Evolutionary conservation across 2,113 vertebrate genomes (phyloP).

Genomic region (Thermophis baileyi): DNA sequence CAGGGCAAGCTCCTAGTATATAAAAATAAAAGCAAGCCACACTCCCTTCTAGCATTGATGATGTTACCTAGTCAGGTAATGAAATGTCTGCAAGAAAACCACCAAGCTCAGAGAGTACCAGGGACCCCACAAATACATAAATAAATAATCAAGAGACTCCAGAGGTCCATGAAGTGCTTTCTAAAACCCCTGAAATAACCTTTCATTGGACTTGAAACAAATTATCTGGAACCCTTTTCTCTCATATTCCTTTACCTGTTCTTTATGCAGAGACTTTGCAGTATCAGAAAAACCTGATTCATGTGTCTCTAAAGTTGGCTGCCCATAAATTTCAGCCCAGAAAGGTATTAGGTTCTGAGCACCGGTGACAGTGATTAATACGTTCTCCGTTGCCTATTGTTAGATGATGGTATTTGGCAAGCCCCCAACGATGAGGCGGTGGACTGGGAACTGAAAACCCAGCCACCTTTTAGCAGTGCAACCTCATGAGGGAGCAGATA

Average conservation of each 20-base stretch:
- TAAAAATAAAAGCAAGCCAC: not conserved
- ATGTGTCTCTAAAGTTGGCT: slow-evolving; percentile 42
- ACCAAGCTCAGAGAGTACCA: not conserved
- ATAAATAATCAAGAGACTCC: not conserved
- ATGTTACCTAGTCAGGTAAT: not conserved
- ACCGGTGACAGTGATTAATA: slow-evolving; percentile 30
- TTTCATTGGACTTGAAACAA: not conserved
- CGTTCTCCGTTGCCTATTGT: slow-evolving; percentile 27
- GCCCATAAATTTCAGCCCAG: slow-evolving; percentile 24
- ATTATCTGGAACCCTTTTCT: not conserved
- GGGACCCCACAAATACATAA: not conserved
- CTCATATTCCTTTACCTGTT: not conserved
- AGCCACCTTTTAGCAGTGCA: slow-evolving; percentile 38
- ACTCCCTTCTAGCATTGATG: not conserved
- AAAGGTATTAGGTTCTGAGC: slow-evolving; percentile 14
- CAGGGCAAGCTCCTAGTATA: not conserved
- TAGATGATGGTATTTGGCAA: slow-evolving; percentile 45
- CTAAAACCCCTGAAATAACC: not conserved
- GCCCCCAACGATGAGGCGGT: not conserved
- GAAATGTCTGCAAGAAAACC: not conserved
- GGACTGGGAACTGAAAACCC: slow-evolving; percentile 29
- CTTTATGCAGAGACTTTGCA: not conserved
- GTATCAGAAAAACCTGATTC: not conserved
- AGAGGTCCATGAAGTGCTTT: not conserved
- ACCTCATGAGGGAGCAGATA: slow-evolving; percentile 47